Percentiles rank a stretch among this genome's conserved stretches.
phyloP scores from a whole-genome alignment of 2,888 invertebrate species.

The Drymonia ruficornis region DNA sequence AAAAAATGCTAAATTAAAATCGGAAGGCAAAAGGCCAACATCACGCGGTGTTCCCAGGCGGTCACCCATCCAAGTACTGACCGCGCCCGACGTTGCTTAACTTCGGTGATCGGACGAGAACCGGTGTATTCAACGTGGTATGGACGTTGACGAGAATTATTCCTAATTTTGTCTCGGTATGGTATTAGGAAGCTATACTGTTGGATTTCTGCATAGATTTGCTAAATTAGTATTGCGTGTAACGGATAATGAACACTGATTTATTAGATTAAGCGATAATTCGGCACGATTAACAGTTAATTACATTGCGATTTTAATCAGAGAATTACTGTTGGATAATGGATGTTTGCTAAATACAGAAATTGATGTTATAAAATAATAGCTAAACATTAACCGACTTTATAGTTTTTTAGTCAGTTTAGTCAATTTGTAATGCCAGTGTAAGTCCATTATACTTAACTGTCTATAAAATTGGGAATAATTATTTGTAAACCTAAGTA shows the following conservation, averaged over 20 bases:
- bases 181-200: no score
- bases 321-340: background rate
- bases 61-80: conserved; percentile 81
- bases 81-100: conserved; percentile 77
- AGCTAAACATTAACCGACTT: no score
- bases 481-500: no score
- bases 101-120: conserved; percentile 80
- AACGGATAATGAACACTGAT: conserved; percentile 4
- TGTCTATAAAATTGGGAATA: no score
- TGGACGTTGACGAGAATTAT: conserved; percentile 47
- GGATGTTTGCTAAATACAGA: background rate
- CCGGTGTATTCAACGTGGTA: conserved; percentile 74
- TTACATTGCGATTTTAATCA: conserved; percentile 3
- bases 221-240: conserved; percentile 3
- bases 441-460: no score
- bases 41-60: conserved; percentile 32
- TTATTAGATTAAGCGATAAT: background rate
- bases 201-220: background rate
- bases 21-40: conserved; percentile 3
- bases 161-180: no score
- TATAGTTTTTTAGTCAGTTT: no score
- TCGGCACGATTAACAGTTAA: conserved; percentile 3
- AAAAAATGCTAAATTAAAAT: background rate
- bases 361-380: no score
- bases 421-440: no score